Evolutionary conservation across 2,888 invertebrate species (phyloP).

Genomic region (Tyria jacobaeae): DNA sequence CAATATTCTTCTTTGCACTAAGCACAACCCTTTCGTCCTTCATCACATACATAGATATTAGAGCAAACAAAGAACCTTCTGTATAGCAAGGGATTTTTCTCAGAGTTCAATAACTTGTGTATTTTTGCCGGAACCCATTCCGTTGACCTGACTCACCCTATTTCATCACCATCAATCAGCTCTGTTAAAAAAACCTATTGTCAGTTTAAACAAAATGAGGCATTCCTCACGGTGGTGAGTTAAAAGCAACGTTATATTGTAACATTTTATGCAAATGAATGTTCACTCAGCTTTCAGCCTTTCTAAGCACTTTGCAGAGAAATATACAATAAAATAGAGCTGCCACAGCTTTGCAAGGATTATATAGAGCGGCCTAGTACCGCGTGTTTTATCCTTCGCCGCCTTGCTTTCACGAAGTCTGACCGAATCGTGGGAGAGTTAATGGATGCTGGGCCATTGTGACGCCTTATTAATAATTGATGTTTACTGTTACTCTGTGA

Average conservation of each 20-base stretch:
- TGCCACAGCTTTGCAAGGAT: constrained; percentile 59
- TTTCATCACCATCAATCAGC: constrained; percentile 68
- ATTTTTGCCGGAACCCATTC: constrained; percentile 24
- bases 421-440: constrained; percentile 41
- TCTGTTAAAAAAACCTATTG: constrained; percentile 64
- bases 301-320: constrained; percentile 68
- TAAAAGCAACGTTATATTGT: constrained; percentile 69
- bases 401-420: constrained; percentile 34
- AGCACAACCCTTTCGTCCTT: constrained; percentile 17
- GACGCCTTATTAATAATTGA: constrained; percentile 36
- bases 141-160: constrained; percentile 45
- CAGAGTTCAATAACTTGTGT: constrained; percentile 37
- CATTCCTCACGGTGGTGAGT: constrained; percentile 58
- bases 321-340: constrained; percentile 68
- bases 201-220: constrained; percentile 67
- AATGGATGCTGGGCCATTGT: constrained; percentile 33
- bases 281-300: constrained; percentile 68
- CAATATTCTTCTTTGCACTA: constrained; percentile 5
- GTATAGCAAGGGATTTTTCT: constrained; percentile 36
- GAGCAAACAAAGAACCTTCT: constrained; percentile 36
- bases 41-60: constrained; percentile 7
- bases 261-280: constrained; percentile 76
- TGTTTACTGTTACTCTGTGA: constrained; percentile 12
- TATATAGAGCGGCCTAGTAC: constrained; percentile 48
- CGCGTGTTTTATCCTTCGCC: constrained; percentile 42